phyloP scores from a whole-genome alignment of 2,113 vertebrate genomes.

The Butorides virescens region DNA sequence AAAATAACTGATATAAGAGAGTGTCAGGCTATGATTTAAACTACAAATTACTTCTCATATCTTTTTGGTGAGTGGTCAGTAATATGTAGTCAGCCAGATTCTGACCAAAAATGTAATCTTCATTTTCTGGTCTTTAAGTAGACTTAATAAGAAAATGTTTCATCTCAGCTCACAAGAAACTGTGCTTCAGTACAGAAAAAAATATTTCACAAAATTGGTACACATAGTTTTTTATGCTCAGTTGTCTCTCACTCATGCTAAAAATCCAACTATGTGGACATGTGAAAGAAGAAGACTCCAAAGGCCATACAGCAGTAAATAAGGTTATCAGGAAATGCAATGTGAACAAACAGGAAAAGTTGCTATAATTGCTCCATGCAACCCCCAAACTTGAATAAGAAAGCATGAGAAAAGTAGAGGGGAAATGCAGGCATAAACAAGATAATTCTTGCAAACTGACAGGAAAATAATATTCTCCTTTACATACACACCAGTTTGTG shows the following conservation, averaged over 20 bases:
- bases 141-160: background rate
- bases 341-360: background rate
- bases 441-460: background rate
- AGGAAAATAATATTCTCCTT: background rate
- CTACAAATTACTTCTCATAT: background rate
- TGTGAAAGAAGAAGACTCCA: background rate
- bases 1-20: background rate
- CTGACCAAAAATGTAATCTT: background rate
- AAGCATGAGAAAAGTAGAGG: background rate
- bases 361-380: background rate
- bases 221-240: background rate
- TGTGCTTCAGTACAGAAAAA: background rate
- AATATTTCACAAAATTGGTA: background rate
- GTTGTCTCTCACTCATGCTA: background rate
- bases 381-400: background rate
- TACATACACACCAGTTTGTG: background rate
- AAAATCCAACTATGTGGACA: background rate
- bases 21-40: background rate
- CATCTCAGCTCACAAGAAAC: background rate
- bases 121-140: background rate
- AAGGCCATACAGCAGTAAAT: background rate
- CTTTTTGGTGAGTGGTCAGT: background rate
- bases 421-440: background rate
- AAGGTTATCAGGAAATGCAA: background rate
- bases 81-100: background rate